Base-by-base conservation (phyloP, 1,140 invertebrate species). In the Sesamia nonagrioides region DNA sequence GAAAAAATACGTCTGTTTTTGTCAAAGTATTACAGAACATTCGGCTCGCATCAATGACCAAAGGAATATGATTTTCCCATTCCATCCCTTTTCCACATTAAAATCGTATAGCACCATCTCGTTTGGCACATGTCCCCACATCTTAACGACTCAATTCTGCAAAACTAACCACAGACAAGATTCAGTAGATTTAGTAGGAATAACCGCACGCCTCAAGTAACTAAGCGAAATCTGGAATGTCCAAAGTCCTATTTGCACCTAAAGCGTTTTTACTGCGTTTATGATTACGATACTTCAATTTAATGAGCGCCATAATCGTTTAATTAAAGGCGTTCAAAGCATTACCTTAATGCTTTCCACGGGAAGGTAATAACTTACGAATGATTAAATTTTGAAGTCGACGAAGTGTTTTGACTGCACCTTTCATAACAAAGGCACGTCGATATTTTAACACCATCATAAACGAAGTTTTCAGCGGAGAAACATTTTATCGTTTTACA, bases 121-220 rank as follows among this genome's bases (percentile, higher is more conserved):
- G 7, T 74, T 75, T 56, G 15, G 58, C 13, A 35, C 17, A 69
- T 79, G 82, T 81, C 58, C 50, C 66, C 76, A 76, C 81, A 79
- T 86, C 86, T 89, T 86, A 81, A 83, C 84, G 81, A 82, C 81
- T 85, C 81, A 82, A 86, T 88, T 84, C 79, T 76, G 77, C 81
- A 60, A 79, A 82, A 84, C 76, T 80, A 82, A 85, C 82, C 81
- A 69, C 85, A 84, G 68, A 80, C 82, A 81, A 81, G 75, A 83
- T 78, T 81, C 77, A 78, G 58, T 50, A 27, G 71, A 21, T 50
- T 66, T 74, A 80, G 71, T 79, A 72, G 52, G 35, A 75, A 83
- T 82, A 37, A 79, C 77, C 80, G 69, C 79, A 78, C 58, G 58
- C 73, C 73, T 77, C 18, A 71, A 82, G 54, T 80, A 78, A 81